Evolutionary conservation across 2,797 vertebrate species (phyloP), one percentile per base, ranked within the genome.

Genomic region (Enteromius argenteus): DNA sequence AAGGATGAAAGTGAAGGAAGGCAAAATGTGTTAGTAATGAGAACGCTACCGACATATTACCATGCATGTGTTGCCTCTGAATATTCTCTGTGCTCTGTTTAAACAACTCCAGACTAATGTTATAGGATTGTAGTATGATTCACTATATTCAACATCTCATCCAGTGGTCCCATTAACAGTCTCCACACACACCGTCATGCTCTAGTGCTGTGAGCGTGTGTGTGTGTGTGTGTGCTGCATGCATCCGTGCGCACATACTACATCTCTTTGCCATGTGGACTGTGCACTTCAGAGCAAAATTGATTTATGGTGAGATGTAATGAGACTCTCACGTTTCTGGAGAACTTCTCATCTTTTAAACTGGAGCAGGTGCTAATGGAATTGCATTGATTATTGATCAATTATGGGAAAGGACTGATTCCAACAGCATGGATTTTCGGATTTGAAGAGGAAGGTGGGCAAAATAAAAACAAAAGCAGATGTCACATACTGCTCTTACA

Each of bases 371-470:
- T 60, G 7, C 4, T 60, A 76, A 76, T 27, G n/a, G 8, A 58
- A 76, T 60, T 42, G 7, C 53, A 76, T 60, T 76, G 53, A 76
- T 60, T n/a, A 76, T 76, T 76, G 53, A 60, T 76, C 53, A 76
- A 27, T 60, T 76, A 35, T 76, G 6, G 51, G 7, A 21, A 76
- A 58, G 23, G 9, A n/a, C 14, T 60, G n/a, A 76, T 23, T 42
- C 13, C 21, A 39, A 60, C 21, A 5, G 2, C 35, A 23, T 37
- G 8, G 14, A 56, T 11, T 21, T 75, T 75, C 11, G 23, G 32
- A 49, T 30, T 73, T 32, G 9, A 53, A 67, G 27, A 32, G 4
- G n/a, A 49, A 19, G 3, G 27, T 44, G 68, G 44, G n/a, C 0
- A 56, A 56, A 37, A n/a, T 51, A 35, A 11, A 51, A 3, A 21